Base-by-base conservation (phyloP, 2,797 vertebrate species). In the Dromococcyx pavoninus region DNA sequence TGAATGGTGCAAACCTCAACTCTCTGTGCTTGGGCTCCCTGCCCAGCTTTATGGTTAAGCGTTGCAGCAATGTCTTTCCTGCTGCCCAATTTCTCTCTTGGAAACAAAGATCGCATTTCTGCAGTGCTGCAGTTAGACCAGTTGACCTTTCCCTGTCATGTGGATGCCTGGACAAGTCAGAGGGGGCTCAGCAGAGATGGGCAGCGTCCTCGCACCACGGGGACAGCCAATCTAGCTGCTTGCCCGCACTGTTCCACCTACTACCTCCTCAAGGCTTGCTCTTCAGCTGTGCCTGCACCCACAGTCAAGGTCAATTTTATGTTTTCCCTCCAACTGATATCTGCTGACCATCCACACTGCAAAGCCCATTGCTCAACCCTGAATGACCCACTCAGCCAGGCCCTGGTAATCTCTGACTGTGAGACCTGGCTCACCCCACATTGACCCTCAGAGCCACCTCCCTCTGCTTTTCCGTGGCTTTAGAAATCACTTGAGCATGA, bases 11-110 rank as follows among this genome's bases (percentile, higher is more conserved):
- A 93, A 89, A 86, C 94, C 69, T 96, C 91, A 80, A 67, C 61
- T 83, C 89, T 89, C 91, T 74, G 86, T 7, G 16, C 67, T 89
- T 91, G 91, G 93, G 91, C 96, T 96, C 66, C 64, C 51, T 95
- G 94, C 94, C 96, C 96, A 95, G 81, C 72, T 89, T 92, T 89
- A 91, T 48, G 46, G 93, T 88, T 94, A 93, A 94, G 95, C 4
- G 8, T 93, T 93, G 89, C 54, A 91, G 91, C 78, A 69, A 3
- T 67, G 78, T 71, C 89, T 93, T 95, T 90, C 77, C 71, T 0
- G 1, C 77, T 95, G 90, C 77, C 77, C 83, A 73, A 51, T 81
- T 94, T 78, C 86, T 86, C 14, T 79, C 89, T 85, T 54, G 69
- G 72, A 93, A 95, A 85, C 88, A 90, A 92, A 86, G 86, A 91